Evolutionary conservation across 1,140 invertebrate species (phyloP), one percentile per base, ranked within the genome.

Genomic region (Pantala flavescens): DNA sequence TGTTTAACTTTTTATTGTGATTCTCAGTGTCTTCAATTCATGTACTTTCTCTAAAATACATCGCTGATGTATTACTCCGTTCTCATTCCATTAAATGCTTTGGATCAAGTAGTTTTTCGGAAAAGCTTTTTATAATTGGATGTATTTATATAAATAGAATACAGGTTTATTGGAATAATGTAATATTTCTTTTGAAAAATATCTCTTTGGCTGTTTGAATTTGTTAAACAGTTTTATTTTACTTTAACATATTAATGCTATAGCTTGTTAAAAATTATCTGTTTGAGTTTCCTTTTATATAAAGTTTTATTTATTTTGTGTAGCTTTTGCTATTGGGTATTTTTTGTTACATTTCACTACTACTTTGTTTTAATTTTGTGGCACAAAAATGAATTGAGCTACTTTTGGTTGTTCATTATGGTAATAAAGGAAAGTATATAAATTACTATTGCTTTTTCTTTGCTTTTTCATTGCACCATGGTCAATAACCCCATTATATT

Each of bases 381-480:
- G 49, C 49, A 63, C 49, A 63, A 16, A 21, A 5, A 3, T 3
- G 12, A 21, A 7, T 36, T 63, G 49, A 12, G 49, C 49, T 63
- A 63, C 49, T 63, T 63, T 36, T 19, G 49, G 49, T 63, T 63
- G 49, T 63, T 21, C 1, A 63, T 19, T 19, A 63, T 63, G 49
- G 49, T 63, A 63, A 63, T 63, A 63, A 63, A 63, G 49, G 49
- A 63, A 63, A 63, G 49, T 63, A 63, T 19, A 7, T 21, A 63
- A 63, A 63, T 63, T 63, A 63, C n/a, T 63, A 21, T 21, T 63
- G 49, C 49, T 63, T 63, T 63, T 63, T 63, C 49, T 63, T 63
- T 63, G 49, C 49, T 63, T 63, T 63, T 63, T 63, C 49, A 14
- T 7, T 63, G 49, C 49, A 63, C 49, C 28, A 63, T 63, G 14